Evolutionary conservation across 2,113 vertebrate genomes (phyloP).

Genomic region (Oryzias celebensis): DNA sequence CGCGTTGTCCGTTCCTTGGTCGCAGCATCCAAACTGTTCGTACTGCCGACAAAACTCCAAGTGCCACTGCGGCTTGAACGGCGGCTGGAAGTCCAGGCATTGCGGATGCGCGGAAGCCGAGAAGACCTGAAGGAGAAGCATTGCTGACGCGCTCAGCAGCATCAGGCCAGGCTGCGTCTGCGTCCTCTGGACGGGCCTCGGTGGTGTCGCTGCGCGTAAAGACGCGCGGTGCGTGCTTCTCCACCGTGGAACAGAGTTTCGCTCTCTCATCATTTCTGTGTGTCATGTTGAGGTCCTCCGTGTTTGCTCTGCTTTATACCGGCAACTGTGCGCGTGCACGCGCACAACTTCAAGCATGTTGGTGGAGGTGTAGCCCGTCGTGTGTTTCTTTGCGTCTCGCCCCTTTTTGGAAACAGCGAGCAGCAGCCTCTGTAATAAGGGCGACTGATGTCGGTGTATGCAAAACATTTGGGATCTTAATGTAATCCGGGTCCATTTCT

Average conservation of each 20-base stretch:
- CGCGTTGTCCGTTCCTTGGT: conserved; percentile 74
- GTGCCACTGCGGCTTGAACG: conserved; percentile 78
- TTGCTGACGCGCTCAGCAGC: conserved; percentile 15
- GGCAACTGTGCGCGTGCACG: background rate
- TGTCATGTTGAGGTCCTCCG: conserved; percentile 25
- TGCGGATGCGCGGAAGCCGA: conserved; percentile 79
- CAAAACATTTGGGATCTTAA: too few species aligned
- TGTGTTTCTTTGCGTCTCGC: background rate
- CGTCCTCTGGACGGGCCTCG: conserved; percentile 1
- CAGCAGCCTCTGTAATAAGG: too few species aligned
- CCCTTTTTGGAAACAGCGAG: background rate
- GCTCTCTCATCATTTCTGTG: conserved; percentile 65
- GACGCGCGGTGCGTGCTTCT: background rate
- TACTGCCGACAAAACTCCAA: conserved; percentile 85
- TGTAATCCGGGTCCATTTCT: too few species aligned
- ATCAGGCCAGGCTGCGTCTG: background rate
- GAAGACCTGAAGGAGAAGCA: conserved; percentile 44
- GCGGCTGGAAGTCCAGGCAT: conserved; percentile 83
- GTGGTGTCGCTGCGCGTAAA: conserved; percentile 32
- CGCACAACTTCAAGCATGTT: background rate
- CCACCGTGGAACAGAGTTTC: conserved; percentile 10
- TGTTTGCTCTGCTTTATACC: conserved; percentile 43
- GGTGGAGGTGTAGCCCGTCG: background rate
- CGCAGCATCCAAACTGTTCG: conserved; percentile 84
- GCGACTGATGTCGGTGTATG: too few species aligned